phyloP scores from a whole-genome alignment of 2,888 invertebrate species.

The Ichneumoninae sp. region DNA sequence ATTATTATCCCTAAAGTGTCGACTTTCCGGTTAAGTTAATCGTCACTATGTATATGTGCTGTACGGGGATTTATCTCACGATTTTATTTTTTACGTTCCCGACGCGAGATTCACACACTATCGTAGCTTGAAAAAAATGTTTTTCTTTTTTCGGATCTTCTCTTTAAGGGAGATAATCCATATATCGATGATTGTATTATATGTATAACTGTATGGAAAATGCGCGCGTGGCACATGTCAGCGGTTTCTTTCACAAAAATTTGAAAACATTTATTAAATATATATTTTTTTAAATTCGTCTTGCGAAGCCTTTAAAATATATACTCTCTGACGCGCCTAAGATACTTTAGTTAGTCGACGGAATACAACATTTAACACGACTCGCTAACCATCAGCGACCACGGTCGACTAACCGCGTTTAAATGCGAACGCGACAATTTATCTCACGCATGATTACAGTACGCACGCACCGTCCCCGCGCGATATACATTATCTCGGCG shows the following conservation, averaged over 20 bases:
- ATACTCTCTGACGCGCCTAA: background rate
- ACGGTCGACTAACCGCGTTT: slow-evolving; percentile 1
- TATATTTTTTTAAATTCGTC: background rate
- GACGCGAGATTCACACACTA: background rate
- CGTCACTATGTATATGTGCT: background rate
- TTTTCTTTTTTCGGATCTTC: no score
- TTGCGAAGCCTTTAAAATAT: background rate
- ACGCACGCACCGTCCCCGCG: background rate
- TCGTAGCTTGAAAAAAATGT: background rate
- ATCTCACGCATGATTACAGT: slow-evolving; percentile 19
- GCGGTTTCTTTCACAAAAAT: background rate
- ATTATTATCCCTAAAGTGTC: background rate
- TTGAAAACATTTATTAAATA: background rate
- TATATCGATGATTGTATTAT: background rate
- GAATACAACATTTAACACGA: slow-evolving; percentile 7
- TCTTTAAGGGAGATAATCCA: background rate
- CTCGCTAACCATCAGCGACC: slow-evolving; percentile 1
- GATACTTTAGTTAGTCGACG: background rate
- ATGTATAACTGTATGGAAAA: background rate
- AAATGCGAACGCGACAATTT: slow-evolving; percentile 6
- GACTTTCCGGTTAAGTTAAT: background rate
- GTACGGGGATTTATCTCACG: background rate
- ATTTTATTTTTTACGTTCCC: background rate
- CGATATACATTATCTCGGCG: background rate
- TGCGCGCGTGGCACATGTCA: background rate